Evolutionary conservation across 1,140 invertebrate genomes (phyloP), one percentile per base, ranked within the genome.

Genomic region (Brachionus asplanchnoidis): DNA sequence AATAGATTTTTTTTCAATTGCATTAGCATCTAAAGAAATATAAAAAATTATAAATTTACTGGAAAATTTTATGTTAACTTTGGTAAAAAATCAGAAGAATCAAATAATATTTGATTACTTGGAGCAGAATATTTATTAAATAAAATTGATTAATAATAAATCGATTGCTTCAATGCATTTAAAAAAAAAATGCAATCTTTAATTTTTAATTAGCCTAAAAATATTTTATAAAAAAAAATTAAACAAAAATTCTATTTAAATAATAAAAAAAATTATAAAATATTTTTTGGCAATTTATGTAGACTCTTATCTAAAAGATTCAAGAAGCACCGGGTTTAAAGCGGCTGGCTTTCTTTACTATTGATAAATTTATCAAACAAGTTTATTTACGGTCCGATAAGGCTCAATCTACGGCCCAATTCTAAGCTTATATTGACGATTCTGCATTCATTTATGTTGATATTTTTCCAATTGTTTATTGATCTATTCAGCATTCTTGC

Each of bases 1-100:
- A 36, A 36, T 20, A 23, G 23, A 14, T 68, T 68, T 44, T 73
- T 73, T n/a, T 73, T 40, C 17, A 73, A n/a, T 73, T 46, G 32
- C 32, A 73, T 42, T 20, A 73, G 68, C 68, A 73, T 73, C 68
- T 73, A 73, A 73, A 36, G n/a, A 36, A 40, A 70, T 28, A 42
- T 42, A 42, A 46, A 46, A 46, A 46, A 11, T 12, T 28, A 28
- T 7, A 7, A 36, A 36, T 36, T 36, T 36, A 36, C 6, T 66
- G 2, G 20, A 6, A 23, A 66, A 66, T 32, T 53, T 17, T 9
- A 20, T 28, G 12, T 66, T 36, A 66, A 32, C 20, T 66, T 66
- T 17, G 8, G 60, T 23, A 66, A 66, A 66, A 26, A 53, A 60
- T 12, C 53, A 60, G 17, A 60, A 60, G 20, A 60, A 46, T 46